Conservation (phyloP, 2,113 vertebrate genomes). For the Nestor notabilis region DNA sequence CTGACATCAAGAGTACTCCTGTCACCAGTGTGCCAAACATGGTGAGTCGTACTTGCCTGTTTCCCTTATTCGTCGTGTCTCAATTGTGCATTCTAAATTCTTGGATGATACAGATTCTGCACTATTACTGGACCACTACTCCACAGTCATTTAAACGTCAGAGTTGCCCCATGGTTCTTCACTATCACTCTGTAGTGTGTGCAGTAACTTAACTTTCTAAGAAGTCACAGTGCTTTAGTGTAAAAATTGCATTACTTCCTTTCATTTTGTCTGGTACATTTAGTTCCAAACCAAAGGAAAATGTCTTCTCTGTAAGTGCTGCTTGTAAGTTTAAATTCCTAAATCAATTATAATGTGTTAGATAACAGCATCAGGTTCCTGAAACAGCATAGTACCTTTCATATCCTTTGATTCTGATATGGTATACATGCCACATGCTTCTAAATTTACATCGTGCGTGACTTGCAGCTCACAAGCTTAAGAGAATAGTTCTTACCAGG, state of each 20-base stretch:
- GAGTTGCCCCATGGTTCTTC: neutral
- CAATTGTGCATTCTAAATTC: neutral
- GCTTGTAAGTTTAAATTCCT: neutral
- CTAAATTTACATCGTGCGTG: neutral
- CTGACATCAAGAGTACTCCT: slow-evolving; percentile 90
- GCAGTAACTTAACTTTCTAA: neutral
- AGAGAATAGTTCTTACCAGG: neutral
- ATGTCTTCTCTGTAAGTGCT: neutral
- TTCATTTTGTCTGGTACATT: neutral
- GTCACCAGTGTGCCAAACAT: slow-evolving; percentile 92
- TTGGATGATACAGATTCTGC: neutral
- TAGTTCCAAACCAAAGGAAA: neutral
- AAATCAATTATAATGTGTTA: neutral
- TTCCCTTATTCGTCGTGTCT: neutral
- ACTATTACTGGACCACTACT: accelerated
- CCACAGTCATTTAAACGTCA: neutral
- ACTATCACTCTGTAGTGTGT: accelerated
- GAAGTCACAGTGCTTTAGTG: neutral
- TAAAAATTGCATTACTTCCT: neutral
- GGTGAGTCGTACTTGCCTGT: slow-evolving; percentile 77
- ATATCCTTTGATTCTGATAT: neutral
- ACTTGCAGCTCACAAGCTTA: neutral
- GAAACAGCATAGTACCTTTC: neutral
- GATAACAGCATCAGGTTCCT: neutral
- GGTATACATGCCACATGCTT: neutral